These are phyloP conservation scores for Phyllotreta striolata DNA, from an alignment of 2,888 invertebrate genomes.

Conservation along the genomic window DNA sequence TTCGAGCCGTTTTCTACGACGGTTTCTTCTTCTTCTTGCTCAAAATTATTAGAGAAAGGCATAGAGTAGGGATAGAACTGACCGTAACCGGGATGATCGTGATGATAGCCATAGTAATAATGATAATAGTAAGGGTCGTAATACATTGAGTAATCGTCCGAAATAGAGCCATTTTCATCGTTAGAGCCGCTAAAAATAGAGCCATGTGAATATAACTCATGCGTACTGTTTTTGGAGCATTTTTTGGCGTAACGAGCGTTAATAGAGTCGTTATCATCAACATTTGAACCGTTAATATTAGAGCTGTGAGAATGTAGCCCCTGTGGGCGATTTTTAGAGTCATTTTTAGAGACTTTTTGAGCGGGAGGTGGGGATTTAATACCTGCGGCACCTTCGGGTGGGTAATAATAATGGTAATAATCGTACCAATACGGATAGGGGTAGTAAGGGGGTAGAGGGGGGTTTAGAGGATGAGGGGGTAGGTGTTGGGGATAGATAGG, in stretches of 20 bases:
- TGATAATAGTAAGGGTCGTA: constrained; percentile 57
- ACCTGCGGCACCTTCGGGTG: constrained; percentile 35
- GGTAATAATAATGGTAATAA: constrained; percentile 49
- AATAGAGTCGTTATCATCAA: no score
- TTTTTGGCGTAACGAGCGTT: not conserved
- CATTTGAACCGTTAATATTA: no score
- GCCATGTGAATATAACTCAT: no score
- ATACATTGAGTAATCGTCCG: constrained; percentile 52
- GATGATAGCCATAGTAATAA: constrained; percentile 53
- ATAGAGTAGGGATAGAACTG: no score
- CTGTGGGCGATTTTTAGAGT: constrained; percentile 11
- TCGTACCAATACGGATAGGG: constrained; percentile 49
- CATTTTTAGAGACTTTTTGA: constrained; percentile 12
- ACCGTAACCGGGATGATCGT: no score
- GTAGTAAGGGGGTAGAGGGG: constrained; percentile 18
- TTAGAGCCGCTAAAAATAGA: no score
- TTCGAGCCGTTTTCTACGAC: constrained; percentile 2
- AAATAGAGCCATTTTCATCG: constrained; percentile 5
- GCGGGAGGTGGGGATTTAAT: constrained; percentile 39
- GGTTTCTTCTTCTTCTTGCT: no score
- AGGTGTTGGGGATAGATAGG: constrained; percentile 52
- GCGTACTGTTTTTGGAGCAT: constrained; percentile 8
- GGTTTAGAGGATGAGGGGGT: constrained; percentile 40
- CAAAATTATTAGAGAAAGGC: no score
- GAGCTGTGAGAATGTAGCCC: no score